Percentiles rank a stretch among this genome's conserved stretches.
Evolutionary conservation across 2,797 vertebrate species (phyloP).

Genomic region (Setipinna tenuifilis): DNA sequence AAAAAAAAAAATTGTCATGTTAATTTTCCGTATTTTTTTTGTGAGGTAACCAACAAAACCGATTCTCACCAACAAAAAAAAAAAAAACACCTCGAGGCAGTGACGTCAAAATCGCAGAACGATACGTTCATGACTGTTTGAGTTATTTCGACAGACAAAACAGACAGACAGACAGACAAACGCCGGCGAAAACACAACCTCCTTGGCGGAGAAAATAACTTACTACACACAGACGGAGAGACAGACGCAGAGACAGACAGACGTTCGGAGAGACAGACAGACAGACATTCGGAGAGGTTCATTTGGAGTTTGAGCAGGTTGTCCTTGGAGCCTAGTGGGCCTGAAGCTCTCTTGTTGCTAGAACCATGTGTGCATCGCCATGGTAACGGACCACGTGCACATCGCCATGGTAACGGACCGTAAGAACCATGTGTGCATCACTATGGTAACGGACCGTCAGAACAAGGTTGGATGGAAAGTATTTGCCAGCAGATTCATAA

Average conservation of each 20-base stretch:
- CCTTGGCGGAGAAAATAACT: too few relatives aligned
- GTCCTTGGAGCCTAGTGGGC: neutral
- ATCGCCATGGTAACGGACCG: neutral
- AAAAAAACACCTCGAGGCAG: too few relatives aligned
- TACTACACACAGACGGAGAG: constrained; percentile 68
- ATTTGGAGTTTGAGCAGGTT: neutral
- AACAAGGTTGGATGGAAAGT: neutral
- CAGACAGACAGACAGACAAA: too few relatives aligned
- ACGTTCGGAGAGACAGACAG: constrained; percentile 31
- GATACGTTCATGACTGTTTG: too few relatives aligned
- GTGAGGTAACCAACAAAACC: too few relatives aligned
- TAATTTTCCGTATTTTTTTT: too few relatives aligned
- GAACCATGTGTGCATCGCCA: neutral
- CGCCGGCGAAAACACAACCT: too few relatives aligned
- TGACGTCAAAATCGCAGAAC: too few relatives aligned
- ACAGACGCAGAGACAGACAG: constrained; percentile 33
- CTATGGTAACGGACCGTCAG: neutral
- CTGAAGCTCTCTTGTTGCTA: neutral
- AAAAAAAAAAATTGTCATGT: too few relatives aligned
- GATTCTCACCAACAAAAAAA: too few relatives aligned
- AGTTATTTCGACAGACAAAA: too few relatives aligned
- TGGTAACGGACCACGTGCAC: constrained; percentile 10
- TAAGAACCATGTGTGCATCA: neutral
- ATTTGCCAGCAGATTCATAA: constrained; percentile 18
- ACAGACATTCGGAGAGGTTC: constrained; percentile 69